Evolutionary conservation across 1,140 invertebrate species (phyloP), one percentile per base, ranked within the genome.

Genomic region (Ips typographus): DNA sequence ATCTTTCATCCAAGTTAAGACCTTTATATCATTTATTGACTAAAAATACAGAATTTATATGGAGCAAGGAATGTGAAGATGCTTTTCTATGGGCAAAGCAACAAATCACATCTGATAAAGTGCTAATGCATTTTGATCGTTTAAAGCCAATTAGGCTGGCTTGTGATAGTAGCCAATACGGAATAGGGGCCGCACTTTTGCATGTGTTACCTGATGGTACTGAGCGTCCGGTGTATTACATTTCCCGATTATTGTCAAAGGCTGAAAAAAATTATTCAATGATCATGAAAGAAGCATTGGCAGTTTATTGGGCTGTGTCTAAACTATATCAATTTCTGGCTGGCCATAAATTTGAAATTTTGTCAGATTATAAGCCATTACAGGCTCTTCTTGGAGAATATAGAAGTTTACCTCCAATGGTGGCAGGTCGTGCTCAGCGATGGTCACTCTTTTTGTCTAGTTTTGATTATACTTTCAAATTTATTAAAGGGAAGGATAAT

Each of bases 201-300:
- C 44, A 47, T 47, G 22, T 47, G 6, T 7, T 47, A n/a, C 44
- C 22, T 47, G 44, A 47, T 47, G 44, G 44, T n/a, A 7, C 22
- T 47, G 6, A 47, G 22, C 6, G 44, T 7, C 44, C 44, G 6
- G 22, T 47, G 22, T 7, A n/a, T n/a, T 47, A 7, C 44, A 47
- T 47, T 47, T 47, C 44, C 22, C 44, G 44, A 47, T 6, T 6
- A n/a, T 47, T 47, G 44, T n/a, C 44, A 47, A 47, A 47, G 44
- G 44, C 44, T 7, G 44, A 47, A n/a, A 47, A n/a, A 47, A 47
- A 47, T 47, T 47, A 47, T n/a, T 7, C 6, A 7, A 47, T 57
- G 57, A 49, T 39, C 72, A 66, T 3, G 83, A 73, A 4, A 73
- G 53, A 56, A 79, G 75, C 6, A 78, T 80, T 36, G 82, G 59